Evolutionary conservation across 2,797 vertebrate species (phyloP).

Genomic region (Myoxocephalus aenaeus): DNA sequence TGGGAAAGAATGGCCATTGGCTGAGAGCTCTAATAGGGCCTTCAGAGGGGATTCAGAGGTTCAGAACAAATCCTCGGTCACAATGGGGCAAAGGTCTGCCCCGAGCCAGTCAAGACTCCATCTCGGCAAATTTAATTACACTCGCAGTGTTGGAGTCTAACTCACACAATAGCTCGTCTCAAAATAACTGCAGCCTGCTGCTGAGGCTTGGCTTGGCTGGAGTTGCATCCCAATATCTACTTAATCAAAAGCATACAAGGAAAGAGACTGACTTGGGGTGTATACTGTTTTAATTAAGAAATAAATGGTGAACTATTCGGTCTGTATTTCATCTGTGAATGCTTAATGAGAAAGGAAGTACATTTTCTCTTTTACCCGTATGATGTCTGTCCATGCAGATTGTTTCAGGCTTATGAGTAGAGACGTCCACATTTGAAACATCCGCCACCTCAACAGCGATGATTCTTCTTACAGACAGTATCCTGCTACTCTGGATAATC

Average conservation of each 20-base stretch:
- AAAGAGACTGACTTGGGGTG: neutral
- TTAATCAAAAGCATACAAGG: conserved; percentile 21
- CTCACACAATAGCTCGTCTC: conserved; percentile 46
- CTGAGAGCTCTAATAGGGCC: conserved; percentile 66
- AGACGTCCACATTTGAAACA: neutral
- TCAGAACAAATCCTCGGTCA: conserved; percentile 63
- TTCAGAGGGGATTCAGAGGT: conserved; percentile 69
- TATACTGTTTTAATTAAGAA: neutral
- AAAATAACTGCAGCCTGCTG: conserved; percentile 43
- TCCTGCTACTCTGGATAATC: neutral
- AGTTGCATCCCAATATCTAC: conserved; percentile 36
- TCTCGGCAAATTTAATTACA: conserved; percentile 67
- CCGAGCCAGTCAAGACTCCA: conserved; percentile 49
- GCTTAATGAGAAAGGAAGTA: neutral
- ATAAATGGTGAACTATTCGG: neutral
- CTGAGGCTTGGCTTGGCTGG: neutral
- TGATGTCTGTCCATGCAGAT: neutral
- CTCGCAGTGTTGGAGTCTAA: conserved; percentile 35
- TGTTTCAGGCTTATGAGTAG: neutral
- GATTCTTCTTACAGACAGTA: neutral
- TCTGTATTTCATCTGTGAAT: neutral
- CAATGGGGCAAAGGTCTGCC: conserved; percentile 66
- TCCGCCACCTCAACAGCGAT: neutral
- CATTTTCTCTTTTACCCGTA: neutral
- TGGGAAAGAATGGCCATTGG: conserved; percentile 62